These are phyloP conservation scores for Drosophila meridiana DNA, from an alignment of 2,888 invertebrate genomes.

Conservation along the genomic window DNA sequence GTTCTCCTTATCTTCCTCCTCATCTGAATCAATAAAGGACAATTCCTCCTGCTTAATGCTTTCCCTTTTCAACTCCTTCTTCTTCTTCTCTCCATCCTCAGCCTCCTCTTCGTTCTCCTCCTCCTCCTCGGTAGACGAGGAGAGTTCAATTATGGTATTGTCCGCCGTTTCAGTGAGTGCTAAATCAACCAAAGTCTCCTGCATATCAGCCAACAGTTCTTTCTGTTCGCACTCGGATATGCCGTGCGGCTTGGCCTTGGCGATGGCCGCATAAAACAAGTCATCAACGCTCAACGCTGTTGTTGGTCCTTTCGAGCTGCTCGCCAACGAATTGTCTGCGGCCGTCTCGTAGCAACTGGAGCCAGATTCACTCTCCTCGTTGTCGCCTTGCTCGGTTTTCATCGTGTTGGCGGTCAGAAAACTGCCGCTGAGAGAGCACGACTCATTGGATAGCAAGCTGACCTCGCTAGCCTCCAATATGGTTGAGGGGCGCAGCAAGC, in stretches of 20 bases:
- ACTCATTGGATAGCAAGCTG: constrained; percentile 46
- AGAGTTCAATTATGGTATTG: constrained; percentile 71
- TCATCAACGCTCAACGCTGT: constrained; percentile 49
- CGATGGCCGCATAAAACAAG: constrained; percentile 63
- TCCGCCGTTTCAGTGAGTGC: constrained; percentile 35
- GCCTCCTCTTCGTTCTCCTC: neutral
- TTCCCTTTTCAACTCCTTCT: neutral
- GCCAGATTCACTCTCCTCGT: constrained; percentile 45
- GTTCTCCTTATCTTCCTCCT: constrained; percentile 64
- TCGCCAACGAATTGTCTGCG: constrained; percentile 65
- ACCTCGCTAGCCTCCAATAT: constrained; percentile 82
- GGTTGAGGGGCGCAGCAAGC: constrained; percentile 83
- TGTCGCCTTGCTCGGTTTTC: constrained; percentile 46
- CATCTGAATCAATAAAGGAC: constrained; percentile 30
- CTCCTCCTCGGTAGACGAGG: constrained; percentile 63
- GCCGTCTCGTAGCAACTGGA: constrained; percentile 83
- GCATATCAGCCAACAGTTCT: constrained; percentile 49
- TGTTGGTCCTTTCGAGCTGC: constrained; percentile 24
- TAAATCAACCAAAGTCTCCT: constrained; percentile 72
- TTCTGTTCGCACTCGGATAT: constrained; percentile 52
- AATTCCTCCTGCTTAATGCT: constrained; percentile 34
- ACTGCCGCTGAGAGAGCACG: constrained; percentile 66
- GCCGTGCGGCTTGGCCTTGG: constrained; percentile 44
- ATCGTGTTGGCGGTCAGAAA: constrained; percentile 71
- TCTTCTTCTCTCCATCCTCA: neutral